Percentiles rank a stretch among this genome's conserved stretches.
phyloP scores from a whole-genome alignment of 2,113 vertebrate species.

The Psittacara wagleri region DNA sequence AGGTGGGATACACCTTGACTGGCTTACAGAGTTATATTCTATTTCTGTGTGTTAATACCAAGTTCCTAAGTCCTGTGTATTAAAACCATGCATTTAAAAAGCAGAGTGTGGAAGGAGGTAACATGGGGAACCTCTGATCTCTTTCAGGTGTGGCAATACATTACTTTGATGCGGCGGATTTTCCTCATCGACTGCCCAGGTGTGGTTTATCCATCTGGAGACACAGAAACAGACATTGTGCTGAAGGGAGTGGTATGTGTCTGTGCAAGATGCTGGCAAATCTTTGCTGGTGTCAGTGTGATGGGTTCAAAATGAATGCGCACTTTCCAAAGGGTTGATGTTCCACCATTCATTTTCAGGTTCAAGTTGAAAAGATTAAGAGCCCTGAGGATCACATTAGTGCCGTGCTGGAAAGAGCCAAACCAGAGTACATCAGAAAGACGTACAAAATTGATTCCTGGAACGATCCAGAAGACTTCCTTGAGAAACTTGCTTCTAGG shows the following conservation, averaged over 20 bases:
- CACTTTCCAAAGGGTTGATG: background rate
- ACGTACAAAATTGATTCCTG: conserved; percentile 92
- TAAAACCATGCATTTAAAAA: background rate
- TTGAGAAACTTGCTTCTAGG: conserved; percentile 91
- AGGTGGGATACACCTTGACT: background rate
- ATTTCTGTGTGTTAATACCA: background rate
- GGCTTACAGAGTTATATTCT: too few species aligned
- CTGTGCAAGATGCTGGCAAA: background rate
- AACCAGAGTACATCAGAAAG: conserved; percentile 93
- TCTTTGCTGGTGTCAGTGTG: background rate
- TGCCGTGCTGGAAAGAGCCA: conserved; percentile 91
- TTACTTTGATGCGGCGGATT: conserved; percentile 96
- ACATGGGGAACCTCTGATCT: background rate
- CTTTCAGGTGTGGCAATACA: conserved; percentile 96
- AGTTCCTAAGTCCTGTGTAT: background rate
- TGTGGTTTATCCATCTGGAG: conserved; percentile 95
- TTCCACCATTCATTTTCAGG: conserved; percentile 69
- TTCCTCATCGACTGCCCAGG: conserved; percentile 97
- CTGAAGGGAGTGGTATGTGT: conserved; percentile 94
- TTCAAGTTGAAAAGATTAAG: conserved; percentile 98
- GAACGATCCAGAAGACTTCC: conserved; percentile 88
- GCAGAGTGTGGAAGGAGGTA: background rate
- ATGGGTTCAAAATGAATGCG: background rate
- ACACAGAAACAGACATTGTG: conserved; percentile 93
- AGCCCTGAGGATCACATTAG: conserved; percentile 91